Base-by-base conservation (phyloP, 2,888 invertebrate species). In the Ophonus ardosiacus region DNA sequence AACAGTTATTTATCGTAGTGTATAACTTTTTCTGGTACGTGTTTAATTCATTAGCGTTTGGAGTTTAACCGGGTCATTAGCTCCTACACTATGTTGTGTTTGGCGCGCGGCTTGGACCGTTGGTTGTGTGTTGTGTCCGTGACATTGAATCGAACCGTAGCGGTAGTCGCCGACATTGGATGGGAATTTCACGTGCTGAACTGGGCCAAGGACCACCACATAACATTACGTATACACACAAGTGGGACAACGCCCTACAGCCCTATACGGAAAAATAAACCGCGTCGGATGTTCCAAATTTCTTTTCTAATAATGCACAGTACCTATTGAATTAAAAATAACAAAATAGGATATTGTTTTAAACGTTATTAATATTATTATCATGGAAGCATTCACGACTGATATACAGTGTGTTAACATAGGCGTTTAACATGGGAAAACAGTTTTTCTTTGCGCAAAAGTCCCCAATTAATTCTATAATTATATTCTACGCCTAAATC, bases 11-110 rank as follows among this genome's bases (percentile, higher is more conserved):
- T 0, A 31, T 1, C 31, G 31, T 31, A 31, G 31, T 31, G 5
- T 4, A 31, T 31, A 31, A 31, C 4, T 31, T 31, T 31, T 31
- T 31, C 31, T 31, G 31, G 31, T 31, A 31, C 31, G 31, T 31
- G 5, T 31, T 31, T 31, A 13, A 51, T 51, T 51, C 43, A 51
- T 51, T 51, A 51, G 13, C 43, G 43, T 51, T 51, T 51, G 13
- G 13, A 51, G 43, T 51, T 51, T 61, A 61, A 61, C 59, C 59
- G 18, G 59, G 59, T 61, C 59, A 61, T 61, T 61, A 61, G 59
- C 59, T 18, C 59, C 59, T 61, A 61, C 59, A 61, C 59, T 4
- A 17, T 8, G 43, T 51, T 31, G 31, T 31, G 31, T 5, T 31
- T 31, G 31, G 3, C 31, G 31, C 31, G 31, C 31, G 31, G 31